Evolutionary conservation across 1,140 invertebrate genomes (phyloP).

Genomic region (Drosophila pruinosa): DNA sequence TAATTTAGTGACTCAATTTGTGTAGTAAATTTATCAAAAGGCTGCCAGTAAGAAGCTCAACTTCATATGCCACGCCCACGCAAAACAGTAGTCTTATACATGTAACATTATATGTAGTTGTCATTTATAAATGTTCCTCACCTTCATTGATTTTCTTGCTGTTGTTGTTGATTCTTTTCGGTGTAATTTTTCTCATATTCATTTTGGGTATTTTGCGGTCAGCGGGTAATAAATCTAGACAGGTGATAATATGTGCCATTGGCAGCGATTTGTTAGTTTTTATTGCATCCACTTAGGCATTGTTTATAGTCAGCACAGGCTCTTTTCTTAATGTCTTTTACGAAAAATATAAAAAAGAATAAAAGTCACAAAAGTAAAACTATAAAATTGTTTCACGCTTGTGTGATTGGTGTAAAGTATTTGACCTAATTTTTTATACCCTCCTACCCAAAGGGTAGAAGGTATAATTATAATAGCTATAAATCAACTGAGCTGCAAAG

Average conservation of each 20-base stretch:
- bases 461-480: no score
- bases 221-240: slow-evolving; percentile 72
- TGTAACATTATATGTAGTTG: slow-evolving; percentile 66
- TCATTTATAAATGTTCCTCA: slow-evolving; percentile 65
- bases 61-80: slow-evolving; percentile 45
- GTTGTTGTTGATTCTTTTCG: background rate
- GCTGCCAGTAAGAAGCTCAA: slow-evolving; percentile 32
- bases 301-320: background rate
- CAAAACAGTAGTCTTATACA: slow-evolving; percentile 4
- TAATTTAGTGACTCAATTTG: slow-evolving; percentile 82
- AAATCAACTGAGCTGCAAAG: no score
- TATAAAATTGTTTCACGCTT: no score
- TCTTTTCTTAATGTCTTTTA: slow-evolving; percentile 17
- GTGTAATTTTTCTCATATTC: slow-evolving; percentile 51
- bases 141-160: slow-evolving; percentile 25
- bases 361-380: no score
- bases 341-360: no score
- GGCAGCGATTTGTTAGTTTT: slow-evolving; percentile 77
- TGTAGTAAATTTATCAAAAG: slow-evolving; percentile 82
- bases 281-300: slow-evolving; percentile 60
- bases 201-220: slow-evolving; percentile 68
- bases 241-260: slow-evolving; percentile 79
- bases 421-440: no score
- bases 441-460: no score
- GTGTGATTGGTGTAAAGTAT: no score